phyloP scores from a whole-genome alignment of 1,140 invertebrate species.

The Papilio machaon region DNA sequence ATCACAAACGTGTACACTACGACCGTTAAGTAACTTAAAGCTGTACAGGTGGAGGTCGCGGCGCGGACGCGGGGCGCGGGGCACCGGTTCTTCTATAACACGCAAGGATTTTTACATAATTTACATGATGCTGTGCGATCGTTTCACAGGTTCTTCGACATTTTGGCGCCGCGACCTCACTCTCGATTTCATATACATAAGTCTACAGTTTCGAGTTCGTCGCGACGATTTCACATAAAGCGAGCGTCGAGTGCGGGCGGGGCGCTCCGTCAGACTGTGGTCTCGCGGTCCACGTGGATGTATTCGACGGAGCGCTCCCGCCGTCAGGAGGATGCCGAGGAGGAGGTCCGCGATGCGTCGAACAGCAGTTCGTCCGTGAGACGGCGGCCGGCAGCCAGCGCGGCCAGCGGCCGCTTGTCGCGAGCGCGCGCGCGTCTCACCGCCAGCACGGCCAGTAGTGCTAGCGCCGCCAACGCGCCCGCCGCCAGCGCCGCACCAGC shows the following conservation, averaged over 20 bases:
- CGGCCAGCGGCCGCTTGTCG: slow-evolving; percentile 79
- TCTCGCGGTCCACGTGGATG: slow-evolving; percentile 94
- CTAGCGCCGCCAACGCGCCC: slow-evolving; percentile 74
- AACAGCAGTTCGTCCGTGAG: slow-evolving; percentile 83
- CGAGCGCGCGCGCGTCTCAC: slow-evolving; percentile 52
- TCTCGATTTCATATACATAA: neutral
- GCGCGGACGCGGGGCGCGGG: neutral
- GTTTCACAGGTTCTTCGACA: neutral
- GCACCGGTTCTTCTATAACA: neutral
- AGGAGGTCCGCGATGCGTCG: slow-evolving; percentile 82
- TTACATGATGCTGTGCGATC: slow-evolving; percentile 19
- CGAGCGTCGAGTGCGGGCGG: neutral
- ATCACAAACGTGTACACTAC: slow-evolving; percentile 25
- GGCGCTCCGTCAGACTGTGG: slow-evolving; percentile 88
- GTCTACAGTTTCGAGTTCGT: slow-evolving; percentile 20
- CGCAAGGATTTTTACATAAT: slow-evolving; percentile 31
- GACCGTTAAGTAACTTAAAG: neutral
- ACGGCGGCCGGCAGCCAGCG: slow-evolving; percentile 82
- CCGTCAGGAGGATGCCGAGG: slow-evolving; percentile 87
- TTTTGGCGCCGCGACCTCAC: neutral
- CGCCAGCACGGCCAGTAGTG: slow-evolving; percentile 59
- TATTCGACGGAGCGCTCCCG: slow-evolving; percentile 93
- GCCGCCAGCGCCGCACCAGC: slow-evolving; percentile 73
- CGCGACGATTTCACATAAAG: neutral
- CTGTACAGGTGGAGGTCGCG: neutral